Percentiles rank a stretch among this genome's conserved stretches.
Conservation (phyloP, 2,797 vertebrate species). For the Sebastes diploproa region DNA sequence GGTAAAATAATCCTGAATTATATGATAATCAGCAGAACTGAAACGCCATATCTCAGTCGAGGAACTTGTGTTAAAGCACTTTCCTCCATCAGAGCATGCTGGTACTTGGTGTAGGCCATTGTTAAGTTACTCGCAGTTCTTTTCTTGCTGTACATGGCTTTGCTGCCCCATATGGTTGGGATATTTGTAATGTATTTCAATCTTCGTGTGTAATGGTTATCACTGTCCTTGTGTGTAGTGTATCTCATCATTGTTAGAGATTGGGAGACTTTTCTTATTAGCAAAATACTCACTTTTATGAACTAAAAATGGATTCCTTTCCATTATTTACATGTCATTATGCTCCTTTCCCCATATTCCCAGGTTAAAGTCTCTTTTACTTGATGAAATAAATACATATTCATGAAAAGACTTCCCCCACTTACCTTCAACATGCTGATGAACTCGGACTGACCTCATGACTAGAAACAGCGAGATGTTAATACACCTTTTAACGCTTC, state of each 20-base stretch:
- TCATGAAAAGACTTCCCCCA: not conserved
- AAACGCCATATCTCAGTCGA: constrained; percentile 57
- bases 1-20: constrained; percentile 79
- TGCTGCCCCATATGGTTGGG: constrained; percentile 51
- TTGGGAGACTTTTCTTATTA: not conserved
- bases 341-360: too few relatives aligned
- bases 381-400: not conserved
- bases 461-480: not conserved
- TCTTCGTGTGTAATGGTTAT: constrained; percentile 41
- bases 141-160: constrained; percentile 71
- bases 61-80: constrained; percentile 69
- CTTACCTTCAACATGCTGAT: constrained; percentile 5
- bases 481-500: constrained; percentile 1
- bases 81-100: constrained; percentile 63
- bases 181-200: constrained; percentile 61
- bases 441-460: constrained; percentile 26
- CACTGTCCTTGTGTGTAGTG: constrained; percentile 10
- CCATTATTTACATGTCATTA: not conserved
- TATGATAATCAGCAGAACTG: constrained; percentile 72
- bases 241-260: not conserved
- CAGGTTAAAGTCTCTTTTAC: not conserved
- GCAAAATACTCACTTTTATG: not conserved
- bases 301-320: not conserved
- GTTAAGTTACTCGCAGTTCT: constrained; percentile 62
- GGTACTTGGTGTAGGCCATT: constrained; percentile 67